Base-by-base conservation (phyloP, 1,140 invertebrate genomes). In the Dendroctonus valens region DNA sequence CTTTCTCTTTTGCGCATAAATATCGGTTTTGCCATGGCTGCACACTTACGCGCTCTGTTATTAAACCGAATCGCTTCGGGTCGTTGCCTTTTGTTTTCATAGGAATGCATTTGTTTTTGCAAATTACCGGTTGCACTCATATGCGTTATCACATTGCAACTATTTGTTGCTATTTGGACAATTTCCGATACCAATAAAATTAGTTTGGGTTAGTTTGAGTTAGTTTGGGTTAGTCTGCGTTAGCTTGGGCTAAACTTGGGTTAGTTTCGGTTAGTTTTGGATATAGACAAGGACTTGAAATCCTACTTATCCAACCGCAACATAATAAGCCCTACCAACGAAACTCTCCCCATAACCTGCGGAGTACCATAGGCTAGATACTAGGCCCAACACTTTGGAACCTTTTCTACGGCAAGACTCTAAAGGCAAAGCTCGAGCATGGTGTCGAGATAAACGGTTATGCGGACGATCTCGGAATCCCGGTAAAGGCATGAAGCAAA, bases 341-440 rank as follows among this genome's bases (percentile, higher is more conserved):
- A n/a, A n/a, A n/a, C n/a, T n/a, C 42, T 44, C 7, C 42, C 42
- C 7, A n/a, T 44, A n/a, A 44, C 42, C 7, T 44, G 42, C 42
- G 78, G 80, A 0, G 80, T 80, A 39, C 80, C 80, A 0, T 79
- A 82, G 65, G 80, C 0, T 82, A 79, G 0, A 74, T 81, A 0
- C 57, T 80, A 0, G 79, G 79, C 0, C 77, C 79, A 0, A 46
- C 66, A 0, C 58, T 79, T 0, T 81, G 79, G 78, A 81, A 80
- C 49, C 6, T 80, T 0, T 61, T 79, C 0, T 75, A 81, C 14
- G 75, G 80, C 44, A 72, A 72, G 5, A 50, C 78, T 5, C 52
- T 80, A 11, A 40, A 46, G 5, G 58, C 79, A 2, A 70, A 72
- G 37, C 38, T 64, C 0, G 65, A 70, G 0, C 9, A 38, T 11